phyloP scores from a whole-genome alignment of 1,140 invertebrate species.

The Pseudomyrmex gracilis region DNA sequence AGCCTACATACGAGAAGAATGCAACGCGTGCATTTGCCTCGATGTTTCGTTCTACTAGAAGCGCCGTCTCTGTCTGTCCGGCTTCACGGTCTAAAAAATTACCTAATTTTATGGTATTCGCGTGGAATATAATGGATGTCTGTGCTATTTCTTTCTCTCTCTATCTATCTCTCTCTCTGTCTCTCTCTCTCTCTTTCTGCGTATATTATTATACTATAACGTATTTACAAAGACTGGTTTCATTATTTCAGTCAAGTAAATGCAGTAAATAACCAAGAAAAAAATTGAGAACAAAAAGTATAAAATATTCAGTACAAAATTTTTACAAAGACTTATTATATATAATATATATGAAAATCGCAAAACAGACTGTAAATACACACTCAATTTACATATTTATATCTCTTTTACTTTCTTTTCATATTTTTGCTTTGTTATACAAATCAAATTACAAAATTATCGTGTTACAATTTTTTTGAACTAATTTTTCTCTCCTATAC shows the following conservation, averaged over 20 bases:
- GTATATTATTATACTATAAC: too few relatives aligned
- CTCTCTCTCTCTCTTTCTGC: too few relatives aligned
- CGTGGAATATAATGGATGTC: not conserved
- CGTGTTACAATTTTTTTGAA: not conserved
- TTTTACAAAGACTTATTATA: too few relatives aligned
- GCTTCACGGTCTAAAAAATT: slow-evolving; percentile 63
- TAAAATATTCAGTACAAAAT: not conserved
- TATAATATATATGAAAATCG: too few relatives aligned
- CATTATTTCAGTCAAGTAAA: not conserved
- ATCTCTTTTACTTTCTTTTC: not conserved
- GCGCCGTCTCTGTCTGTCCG: slow-evolving; percentile 39
- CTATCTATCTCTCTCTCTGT: too few relatives aligned
- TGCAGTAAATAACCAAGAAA: not conserved
- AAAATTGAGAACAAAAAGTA: not conserved
- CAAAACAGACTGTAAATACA: not conserved
- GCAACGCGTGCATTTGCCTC: slow-evolving; percentile 25
- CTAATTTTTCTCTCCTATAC: not conserved
- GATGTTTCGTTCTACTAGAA: slow-evolving; percentile 31
- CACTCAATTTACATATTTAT: not conserved
- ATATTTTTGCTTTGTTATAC: not conserved
- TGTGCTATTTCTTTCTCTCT: not conserved
- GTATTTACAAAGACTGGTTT: not conserved
- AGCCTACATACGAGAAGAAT: slow-evolving; percentile 63
- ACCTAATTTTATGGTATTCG: slow-evolving; percentile 28
- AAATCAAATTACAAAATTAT: not conserved